Conservation (phyloP, 2,113 vertebrate species). For the Cephalophus harveyi region DNA sequence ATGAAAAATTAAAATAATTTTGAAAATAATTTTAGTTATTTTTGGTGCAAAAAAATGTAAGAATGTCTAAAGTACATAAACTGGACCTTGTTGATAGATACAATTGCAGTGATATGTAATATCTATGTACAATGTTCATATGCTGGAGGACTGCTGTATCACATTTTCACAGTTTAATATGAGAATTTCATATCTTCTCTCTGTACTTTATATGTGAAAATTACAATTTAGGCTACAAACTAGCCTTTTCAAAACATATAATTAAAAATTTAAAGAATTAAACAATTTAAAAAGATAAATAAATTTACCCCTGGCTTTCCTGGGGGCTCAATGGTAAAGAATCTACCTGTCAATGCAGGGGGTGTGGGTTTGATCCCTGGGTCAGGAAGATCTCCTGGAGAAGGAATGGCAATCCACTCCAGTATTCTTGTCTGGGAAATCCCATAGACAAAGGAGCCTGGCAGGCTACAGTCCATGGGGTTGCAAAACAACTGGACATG, state of each 20-base stretch:
- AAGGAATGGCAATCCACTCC: not conserved
- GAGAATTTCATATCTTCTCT: not conserved
- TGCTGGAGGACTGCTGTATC: not conserved
- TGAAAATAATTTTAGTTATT: constrained; percentile 1
- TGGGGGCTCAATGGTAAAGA: not conserved
- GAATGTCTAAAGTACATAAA: not conserved
- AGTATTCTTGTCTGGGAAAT: not conserved
- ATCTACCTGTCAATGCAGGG: not conserved
- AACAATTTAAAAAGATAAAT: not conserved
- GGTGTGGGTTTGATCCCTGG: not conserved
- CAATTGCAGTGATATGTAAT: not conserved
- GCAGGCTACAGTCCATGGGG: not conserved
- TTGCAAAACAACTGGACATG: not conserved
- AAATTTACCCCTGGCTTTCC: not conserved
- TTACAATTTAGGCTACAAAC: not conserved
- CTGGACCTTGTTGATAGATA: not conserved
- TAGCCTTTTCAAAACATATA: not conserved
- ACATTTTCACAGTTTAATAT: not conserved
- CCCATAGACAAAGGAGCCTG: not conserved
- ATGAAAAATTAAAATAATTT: not conserved
- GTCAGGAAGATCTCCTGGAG: not conserved
- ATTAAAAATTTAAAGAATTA: not conserved
- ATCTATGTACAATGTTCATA: not conserved
- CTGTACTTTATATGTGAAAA: not conserved
- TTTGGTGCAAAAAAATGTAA: not conserved